Base-by-base conservation (phyloP, 2,797 vertebrate species). In the Ctenopoma multispine region DNA sequence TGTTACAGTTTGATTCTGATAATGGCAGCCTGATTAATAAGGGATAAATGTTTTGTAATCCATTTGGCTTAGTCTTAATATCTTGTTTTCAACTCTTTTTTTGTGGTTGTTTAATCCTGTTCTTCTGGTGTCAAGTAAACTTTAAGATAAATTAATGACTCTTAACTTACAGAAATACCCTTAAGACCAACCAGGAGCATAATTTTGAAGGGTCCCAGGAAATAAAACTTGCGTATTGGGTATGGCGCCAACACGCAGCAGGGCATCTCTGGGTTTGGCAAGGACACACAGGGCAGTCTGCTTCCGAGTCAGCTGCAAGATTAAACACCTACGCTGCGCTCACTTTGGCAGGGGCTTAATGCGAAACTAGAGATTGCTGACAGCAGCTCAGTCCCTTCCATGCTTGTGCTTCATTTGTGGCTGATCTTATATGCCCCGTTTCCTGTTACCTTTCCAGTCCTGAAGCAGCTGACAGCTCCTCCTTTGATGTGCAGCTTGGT, bases 401-500 rank as follows among this genome's bases (percentile, higher is more conserved):
- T 77, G 44, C 54, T 85, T 51, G 57, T 63, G 56, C 80, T 81
- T 75, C 46, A 55, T 66, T 63, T 40, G 36, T 73, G 72, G 73
- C 73, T 69, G 72, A 85, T 73, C 48, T 70, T 48, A 6, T 31
- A 3, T 0, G 48, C 1, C 23, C 20, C 7, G 20, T 72, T 41
- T 63, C 44, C 41, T 29, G 27, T 29, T 29, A 29, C 27, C 27
- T 34, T 34, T 79, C 5, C 21, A 99, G 98, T 85, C 98, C 98
- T 0, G 97, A 99, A 41, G 97, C 96, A 60, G 98, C 98, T 5
- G 97, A 99, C 86, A 98, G 96, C 81, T 97, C 96, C 1, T 96
- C 97, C 57, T 98, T 99, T 24, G 96, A 99, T 57, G 98, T 99
- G 65, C 96, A 99, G 90, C 94, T 99, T 0, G 98, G 98, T 79